These are phyloP conservation scores for Xylota sylvarum DNA, from an alignment of 2,888 invertebrate genomes.

Conservation along the genomic window DNA sequence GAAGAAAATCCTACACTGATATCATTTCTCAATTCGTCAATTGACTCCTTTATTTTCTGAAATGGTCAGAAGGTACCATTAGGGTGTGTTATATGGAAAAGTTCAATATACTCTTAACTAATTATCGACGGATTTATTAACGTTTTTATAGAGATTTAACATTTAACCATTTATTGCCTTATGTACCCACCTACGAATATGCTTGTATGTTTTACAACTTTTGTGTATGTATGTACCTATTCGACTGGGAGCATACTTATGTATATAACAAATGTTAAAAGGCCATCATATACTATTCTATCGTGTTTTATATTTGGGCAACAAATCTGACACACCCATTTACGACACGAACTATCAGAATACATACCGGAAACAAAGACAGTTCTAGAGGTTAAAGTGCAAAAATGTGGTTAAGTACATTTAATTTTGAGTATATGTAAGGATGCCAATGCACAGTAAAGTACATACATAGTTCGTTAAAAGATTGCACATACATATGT, in stretches of 20 bases:
- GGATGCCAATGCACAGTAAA: too few relatives aligned
- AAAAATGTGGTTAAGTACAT: too few relatives aligned
- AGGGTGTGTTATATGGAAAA: conserved; percentile 21
- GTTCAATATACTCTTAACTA: conserved; percentile 23
- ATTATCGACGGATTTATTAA: conserved; percentile 1
- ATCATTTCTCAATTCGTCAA: neutral
- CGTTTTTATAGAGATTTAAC: conserved; percentile 11
- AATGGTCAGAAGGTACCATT: neutral
- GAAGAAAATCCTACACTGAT: neutral
- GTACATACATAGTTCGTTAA: too few relatives aligned
- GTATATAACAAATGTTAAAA: neutral
- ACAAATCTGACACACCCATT: conserved; percentile 1
- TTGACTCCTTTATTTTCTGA: neutral
- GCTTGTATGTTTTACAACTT: neutral
- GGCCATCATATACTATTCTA: neutral
- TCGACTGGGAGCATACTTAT: neutral
- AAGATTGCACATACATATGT: too few relatives aligned
- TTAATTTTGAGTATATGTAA: too few relatives aligned
- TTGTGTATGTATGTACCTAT: neutral
- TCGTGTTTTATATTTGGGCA: neutral
- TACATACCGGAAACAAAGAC: neutral
- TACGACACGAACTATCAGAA: neutral
- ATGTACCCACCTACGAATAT: neutral
- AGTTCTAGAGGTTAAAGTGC: too few relatives aligned
- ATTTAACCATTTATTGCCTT: neutral